A percentile compares a stretch with the other conserved stretches of the same genome.
These are phyloP conservation scores for Euglossa dilemma DNA, from an alignment of 1,140 invertebrate genomes.

Conservation along the genomic window DNA sequence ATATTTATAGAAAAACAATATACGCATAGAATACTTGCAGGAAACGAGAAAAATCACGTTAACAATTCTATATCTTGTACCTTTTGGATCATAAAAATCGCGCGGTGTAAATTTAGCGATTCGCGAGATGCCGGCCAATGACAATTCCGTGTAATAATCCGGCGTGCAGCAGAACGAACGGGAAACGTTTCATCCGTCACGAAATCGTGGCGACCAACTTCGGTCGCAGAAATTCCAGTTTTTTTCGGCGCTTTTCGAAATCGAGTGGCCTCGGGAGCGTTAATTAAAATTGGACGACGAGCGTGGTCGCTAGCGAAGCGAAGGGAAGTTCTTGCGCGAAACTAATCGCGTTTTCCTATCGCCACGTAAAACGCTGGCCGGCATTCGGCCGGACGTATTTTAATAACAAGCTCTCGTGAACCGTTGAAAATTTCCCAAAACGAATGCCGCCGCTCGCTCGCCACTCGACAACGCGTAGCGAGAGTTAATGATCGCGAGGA, in stretches of 20 bases:
- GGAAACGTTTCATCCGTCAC: neutral
- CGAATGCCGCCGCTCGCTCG: neutral
- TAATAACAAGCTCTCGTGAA: slow-evolving; percentile 14
- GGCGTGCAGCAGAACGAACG: too few species aligned
- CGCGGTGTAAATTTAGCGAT: too few species aligned
- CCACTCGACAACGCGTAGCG: neutral
- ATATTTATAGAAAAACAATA: too few species aligned
- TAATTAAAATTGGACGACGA: slow-evolving; percentile 38
- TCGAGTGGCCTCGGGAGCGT: slow-evolving; percentile 17
- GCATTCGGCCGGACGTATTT: slow-evolving; percentile 18
- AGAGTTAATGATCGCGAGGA: neutral
- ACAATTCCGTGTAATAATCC: too few species aligned
- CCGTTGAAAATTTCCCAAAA: slow-evolving; percentile 3
- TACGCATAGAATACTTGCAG: too few species aligned
- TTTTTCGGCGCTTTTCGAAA: slow-evolving; percentile 20
- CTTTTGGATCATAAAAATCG: too few species aligned
- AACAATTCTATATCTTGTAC: too few species aligned
- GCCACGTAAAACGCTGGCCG: neutral
- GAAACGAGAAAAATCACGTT: too few species aligned
- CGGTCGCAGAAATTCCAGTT: slow-evolving; percentile 29
- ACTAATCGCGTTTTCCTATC: slow-evolving; percentile 33
- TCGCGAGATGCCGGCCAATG: too few species aligned
- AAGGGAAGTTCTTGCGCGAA: slow-evolving; percentile 27
- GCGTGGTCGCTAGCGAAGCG: slow-evolving; percentile 6
- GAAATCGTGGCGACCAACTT: neutral